Base-by-base conservation (phyloP, 2,797 vertebrate species). In the Trachops cirrhosus region DNA sequence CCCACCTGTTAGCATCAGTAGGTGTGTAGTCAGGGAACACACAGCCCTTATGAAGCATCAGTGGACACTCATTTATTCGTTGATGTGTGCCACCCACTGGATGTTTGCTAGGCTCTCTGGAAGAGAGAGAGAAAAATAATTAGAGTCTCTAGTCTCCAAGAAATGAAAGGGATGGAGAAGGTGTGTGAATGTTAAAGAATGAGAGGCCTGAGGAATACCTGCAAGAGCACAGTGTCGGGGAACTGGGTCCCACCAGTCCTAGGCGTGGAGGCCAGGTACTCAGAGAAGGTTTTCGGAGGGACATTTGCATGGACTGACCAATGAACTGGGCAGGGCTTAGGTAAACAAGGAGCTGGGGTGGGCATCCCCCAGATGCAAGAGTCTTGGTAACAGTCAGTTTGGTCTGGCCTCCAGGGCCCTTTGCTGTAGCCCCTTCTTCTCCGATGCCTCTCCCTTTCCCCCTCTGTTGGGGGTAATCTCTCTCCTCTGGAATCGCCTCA, bases 181-280 rank as follows among this genome's bases (percentile, higher is more conserved):
- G 46, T 21, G 0, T 44, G 50, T 57, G 18, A 44, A 12, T 34
- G 7, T 22, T 18, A 50, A 34, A 26, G 46, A 70, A n/a, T 21
- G 19, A 64, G 44, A 90, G 6, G 15, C 37, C 6, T 2, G 18
- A 32, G 39, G 48, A 48, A 2, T 34, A 1, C 41, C 34, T 41
- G 9, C 4, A 41, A 52, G 48, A 24, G 32, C 9, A n/a, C 3
- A 37, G 22, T 0, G 2, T 11, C 32, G 62, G 29, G 4, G 34
- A 7, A 6, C 11, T 2, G 3, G 10, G 59, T 41, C 8, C 1
- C 1, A 4, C 3, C 19, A 10, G 4, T 41, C 16, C 39, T 59
- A 1, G 29, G 64, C 3, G 1, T 12, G 37, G 41, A 11, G 44
- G n/a, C 54, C 57, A 50, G 6, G 4, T 2, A 34, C 44, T 19